Percentiles rank a stretch among this genome's conserved stretches.
These are phyloP conservation scores for Taenaris catops DNA, from an alignment of 2,888 invertebrate species.

Conservation along the genomic window DNA sequence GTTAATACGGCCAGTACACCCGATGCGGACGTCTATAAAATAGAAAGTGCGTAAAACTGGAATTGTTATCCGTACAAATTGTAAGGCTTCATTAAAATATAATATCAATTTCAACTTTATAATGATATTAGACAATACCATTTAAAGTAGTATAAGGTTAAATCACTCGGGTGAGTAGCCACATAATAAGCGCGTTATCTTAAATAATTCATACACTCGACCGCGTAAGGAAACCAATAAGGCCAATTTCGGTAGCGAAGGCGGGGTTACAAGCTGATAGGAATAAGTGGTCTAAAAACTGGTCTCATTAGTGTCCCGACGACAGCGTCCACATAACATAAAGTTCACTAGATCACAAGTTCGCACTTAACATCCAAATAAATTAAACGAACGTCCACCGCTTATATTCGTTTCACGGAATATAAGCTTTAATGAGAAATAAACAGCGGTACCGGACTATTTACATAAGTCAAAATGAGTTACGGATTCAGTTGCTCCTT, in stretches of 20 bases:
- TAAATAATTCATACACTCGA: conserved; percentile 55
- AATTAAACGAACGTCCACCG: conserved; percentile 61
- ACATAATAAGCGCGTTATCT: conserved; percentile 33
- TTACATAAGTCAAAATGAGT: conserved; percentile 75
- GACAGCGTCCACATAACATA: conserved; percentile 63
- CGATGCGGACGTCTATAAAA: conserved; percentile 55
- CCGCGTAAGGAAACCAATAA: conserved; percentile 68
- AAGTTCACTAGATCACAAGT: conserved; percentile 74
- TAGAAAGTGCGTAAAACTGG: conserved; percentile 56
- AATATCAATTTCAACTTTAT: conserved; percentile 57
- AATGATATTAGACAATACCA: conserved; percentile 72
- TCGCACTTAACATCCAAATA: conserved; percentile 75
- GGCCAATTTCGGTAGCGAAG: conserved; percentile 52
- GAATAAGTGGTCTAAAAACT: conserved; percentile 65
- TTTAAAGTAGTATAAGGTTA: conserved; percentile 48
- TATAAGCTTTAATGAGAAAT: conserved; percentile 60
- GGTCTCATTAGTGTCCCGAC: conserved; percentile 72
- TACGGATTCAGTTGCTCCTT: conserved; percentile 58
- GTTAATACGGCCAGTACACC: conserved; percentile 56
- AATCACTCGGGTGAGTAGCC: conserved; percentile 21
- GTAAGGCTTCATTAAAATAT: conserved; percentile 32
- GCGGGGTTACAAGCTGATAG: conserved; percentile 51
- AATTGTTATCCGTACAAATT: conserved; percentile 31
- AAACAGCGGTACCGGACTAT: conserved; percentile 68
- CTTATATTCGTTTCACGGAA: conserved; percentile 68